A percentile compares a stretch with the other conserved stretches of the same genome.
Conservation (phyloP, 2,797 vertebrate species). For the Alauda arvensis region DNA sequence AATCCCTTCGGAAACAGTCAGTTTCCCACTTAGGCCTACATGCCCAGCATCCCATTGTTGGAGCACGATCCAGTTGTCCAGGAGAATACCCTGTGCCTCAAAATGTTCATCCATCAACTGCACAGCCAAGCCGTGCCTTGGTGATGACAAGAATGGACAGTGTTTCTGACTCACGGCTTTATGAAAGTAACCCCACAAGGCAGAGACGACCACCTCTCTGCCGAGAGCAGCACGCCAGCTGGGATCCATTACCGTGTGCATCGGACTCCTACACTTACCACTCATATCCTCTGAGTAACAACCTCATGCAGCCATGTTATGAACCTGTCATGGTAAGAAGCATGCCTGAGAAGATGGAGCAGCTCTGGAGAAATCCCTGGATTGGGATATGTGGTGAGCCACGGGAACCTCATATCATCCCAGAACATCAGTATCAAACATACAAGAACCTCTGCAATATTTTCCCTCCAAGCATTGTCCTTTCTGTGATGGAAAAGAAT, state of each 20-base stretch:
- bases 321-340: conserved; percentile 97
- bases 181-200: conserved; percentile 91
- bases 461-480: conserved; percentile 92
- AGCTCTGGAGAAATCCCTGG: conserved; percentile 95
- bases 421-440: conserved; percentile 96
- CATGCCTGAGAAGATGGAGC: conserved; percentile 99
- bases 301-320: conserved; percentile 92
- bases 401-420: conserved; percentile 87
- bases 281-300: conserved; percentile 89
- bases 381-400: conserved; percentile 82
- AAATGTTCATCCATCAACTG: conserved; percentile 80
- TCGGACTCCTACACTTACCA: conserved; percentile 89
- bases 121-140: conserved; percentile 90
- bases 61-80: conserved; percentile 89
- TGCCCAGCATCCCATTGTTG: conserved; percentile 84
- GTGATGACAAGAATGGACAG: conserved; percentile 99
- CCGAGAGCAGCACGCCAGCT: conserved; percentile 97
- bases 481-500: conserved; percentile 98
- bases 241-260: conserved; percentile 90
- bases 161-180: conserved; percentile 94
- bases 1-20: conserved; percentile 83
- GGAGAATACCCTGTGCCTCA: conserved; percentile 91
- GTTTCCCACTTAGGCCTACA: conserved; percentile 86
- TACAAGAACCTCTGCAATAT: conserved; percentile 99
- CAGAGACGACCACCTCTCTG: conserved; percentile 93